Evolutionary conservation across 2,113 vertebrate genomes (phyloP), one percentile per base, ranked within the genome.

Genomic region (Sturnira hondurensis): DNA sequence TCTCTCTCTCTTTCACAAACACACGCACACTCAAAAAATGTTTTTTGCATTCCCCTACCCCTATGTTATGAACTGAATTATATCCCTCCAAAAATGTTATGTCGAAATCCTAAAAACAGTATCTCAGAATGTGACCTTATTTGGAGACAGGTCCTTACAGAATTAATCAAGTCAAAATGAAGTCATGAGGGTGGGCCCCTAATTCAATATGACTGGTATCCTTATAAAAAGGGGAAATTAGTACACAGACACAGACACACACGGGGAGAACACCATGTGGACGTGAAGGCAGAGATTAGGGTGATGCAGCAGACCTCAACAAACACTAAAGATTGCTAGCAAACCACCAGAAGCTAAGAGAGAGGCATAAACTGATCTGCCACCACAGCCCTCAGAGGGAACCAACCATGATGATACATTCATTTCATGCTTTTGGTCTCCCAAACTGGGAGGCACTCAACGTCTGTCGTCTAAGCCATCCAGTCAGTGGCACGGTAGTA

Each of bases 81-180:
- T 43, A 63, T 16, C 22, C 17, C 28, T 76, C 63, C 26, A 67
- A 76, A 85, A 94, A 54, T 41, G 41, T 28, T 52, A 36, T n/a
- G 15, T 31, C 74, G 56, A 41, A 76, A 15, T 87, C 36, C 41
- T 58, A 54, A 71, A 11, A 19, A 31, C n/a, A 65, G 4, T 9
- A 56, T 36, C 15, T 77, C 45, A 89, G 26, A 78, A 68, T 52
- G 14, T 74, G 63, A 63, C 22, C 16, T 89, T 61, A 92, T 87
- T 92, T 83, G 3, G 24, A 89, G 26, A 93, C 47, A 68, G 56
- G 13, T 81, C 67, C 86, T 88, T 87, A 7, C 19, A 26, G n/a
- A 85, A 17, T 10, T 54, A 16, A 61, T n/a, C 52, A 89, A 86
- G n/a, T 67, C 82, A 77, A 71, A 63, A 63, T 89, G 41, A 97